These are phyloP conservation scores for Hippocampus zosterae DNA, from an alignment of 2,113 vertebrate species.

Conservation along the genomic window DNA sequence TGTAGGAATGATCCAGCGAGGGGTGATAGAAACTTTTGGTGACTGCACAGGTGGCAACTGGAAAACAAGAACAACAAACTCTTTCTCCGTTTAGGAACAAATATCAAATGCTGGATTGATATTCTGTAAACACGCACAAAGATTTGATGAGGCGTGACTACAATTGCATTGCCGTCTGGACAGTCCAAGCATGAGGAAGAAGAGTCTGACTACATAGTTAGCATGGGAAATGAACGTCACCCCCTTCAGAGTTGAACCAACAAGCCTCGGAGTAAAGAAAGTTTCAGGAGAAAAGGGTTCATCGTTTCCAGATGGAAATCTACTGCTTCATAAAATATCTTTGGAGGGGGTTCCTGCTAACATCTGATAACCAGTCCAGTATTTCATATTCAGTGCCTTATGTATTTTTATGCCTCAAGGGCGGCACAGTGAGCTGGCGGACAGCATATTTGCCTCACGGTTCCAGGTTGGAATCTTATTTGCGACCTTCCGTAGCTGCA, in stretches of 20 bases:
- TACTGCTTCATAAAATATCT: neutral
- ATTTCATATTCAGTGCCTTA: neutral
- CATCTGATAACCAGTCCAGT: neutral
- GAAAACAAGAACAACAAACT: conserved; percentile 5
- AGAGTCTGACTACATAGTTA: neutral
- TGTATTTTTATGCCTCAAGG: neutral
- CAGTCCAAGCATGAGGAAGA: too few species aligned
- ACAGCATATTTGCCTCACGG: neutral
- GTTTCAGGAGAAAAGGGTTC: neutral
- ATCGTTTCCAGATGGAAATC: neutral
- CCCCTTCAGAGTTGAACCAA: neutral
- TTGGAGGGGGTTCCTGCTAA: neutral
- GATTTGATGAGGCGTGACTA: neutral
- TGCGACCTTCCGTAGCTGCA: too few species aligned
- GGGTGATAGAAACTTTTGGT: conserved; percentile 76
- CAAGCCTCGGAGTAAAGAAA: neutral
- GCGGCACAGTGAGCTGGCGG: neutral
- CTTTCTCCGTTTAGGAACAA: neutral
- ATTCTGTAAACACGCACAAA: neutral
- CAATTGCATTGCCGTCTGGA: neutral
- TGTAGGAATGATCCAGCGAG: conserved; percentile 89
- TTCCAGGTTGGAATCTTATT: neutral
- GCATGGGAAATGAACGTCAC: neutral
- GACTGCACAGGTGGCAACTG: conserved; percentile 68
- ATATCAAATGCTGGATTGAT: neutral